Evolutionary conservation across 2,113 vertebrate species (phyloP).

Genomic region (Dissostichus mawsoni): DNA sequence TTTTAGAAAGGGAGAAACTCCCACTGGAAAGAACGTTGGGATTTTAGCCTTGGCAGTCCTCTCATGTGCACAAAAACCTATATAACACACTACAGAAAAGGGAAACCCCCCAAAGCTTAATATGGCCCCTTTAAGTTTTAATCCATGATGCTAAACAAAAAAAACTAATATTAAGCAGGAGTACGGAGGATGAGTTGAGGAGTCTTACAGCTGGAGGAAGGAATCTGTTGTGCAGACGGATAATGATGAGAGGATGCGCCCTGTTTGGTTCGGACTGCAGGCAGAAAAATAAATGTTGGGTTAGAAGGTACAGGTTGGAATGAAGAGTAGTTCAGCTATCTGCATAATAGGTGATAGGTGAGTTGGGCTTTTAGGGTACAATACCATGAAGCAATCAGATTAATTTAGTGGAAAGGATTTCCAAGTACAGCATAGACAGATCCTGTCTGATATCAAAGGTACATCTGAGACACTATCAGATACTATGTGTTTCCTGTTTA

Average conservation of each 20-base stretch:
- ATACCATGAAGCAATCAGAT: too few species aligned
- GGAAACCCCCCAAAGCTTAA: too few species aligned
- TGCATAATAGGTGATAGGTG: neutral
- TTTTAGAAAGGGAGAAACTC: too few species aligned
- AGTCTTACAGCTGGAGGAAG: neutral
- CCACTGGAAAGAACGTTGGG: too few species aligned
- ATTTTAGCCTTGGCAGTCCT: too few species aligned
- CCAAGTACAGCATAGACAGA: neutral
- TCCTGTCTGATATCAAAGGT: neutral
- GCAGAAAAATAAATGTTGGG: neutral
- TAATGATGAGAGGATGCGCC: neutral
- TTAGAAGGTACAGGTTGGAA: neutral
- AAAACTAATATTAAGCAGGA: too few species aligned
- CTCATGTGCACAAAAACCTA: too few species aligned
- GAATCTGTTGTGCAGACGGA: neutral
- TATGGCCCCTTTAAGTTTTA: too few species aligned
- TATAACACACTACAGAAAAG: too few species aligned
- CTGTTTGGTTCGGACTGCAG: neutral
- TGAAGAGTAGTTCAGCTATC: neutral
- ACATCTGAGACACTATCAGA: neutral
- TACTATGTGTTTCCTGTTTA: slow-evolving; percentile 19
- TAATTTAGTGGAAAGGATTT: neutral
- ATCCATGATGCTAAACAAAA: too few species aligned
- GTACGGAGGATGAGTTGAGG: too few species aligned
- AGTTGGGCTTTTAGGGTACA: neutral